phyloP scores from a whole-genome alignment of 2,888 invertebrate genomes.

The Dynastes hyllus region DNA sequence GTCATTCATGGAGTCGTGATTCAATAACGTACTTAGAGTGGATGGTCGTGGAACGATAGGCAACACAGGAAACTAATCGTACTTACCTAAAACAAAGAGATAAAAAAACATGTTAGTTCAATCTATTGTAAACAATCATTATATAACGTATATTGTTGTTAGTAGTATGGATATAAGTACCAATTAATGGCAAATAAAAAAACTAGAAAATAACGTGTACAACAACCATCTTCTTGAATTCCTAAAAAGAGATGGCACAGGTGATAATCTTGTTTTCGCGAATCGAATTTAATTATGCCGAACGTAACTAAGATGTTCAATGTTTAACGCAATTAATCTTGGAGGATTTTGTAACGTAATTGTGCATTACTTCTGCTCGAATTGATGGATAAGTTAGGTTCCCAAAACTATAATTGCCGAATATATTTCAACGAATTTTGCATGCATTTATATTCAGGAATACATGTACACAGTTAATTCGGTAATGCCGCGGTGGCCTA shows the following conservation, averaged over 20 bases:
- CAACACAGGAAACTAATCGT: conserved; percentile 29
- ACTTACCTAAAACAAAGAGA: conserved; percentile 43
- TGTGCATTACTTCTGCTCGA: not conserved
- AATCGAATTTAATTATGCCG: not conserved
- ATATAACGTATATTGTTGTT: conserved; percentile 15
- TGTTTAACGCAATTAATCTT: not conserved
- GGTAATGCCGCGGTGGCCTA: not conserved
- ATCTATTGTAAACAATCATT: conserved; percentile 24
- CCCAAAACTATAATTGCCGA: not conserved
- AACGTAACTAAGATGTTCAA: not conserved
- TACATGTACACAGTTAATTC: not conserved
- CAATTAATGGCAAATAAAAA: not conserved
- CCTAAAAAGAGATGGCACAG: no score
- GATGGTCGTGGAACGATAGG: conserved; percentile 34
- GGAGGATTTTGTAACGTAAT: not conserved
- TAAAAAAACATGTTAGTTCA: conserved; percentile 14
- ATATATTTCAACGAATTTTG: not conserved
- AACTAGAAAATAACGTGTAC: not conserved
- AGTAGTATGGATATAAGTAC: not conserved
- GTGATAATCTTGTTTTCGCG: no score
- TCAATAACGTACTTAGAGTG: conserved; percentile 39
- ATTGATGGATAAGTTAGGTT: no score
- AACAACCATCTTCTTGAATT: not conserved
- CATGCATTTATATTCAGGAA: not conserved
- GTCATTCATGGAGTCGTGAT: conserved; percentile 41